Evolutionary conservation across 35 echinoderm and acorn worm genomes (phyloP), one percentile per base, ranked within the genome.

Genomic region (Acanthaster planci): DNA sequence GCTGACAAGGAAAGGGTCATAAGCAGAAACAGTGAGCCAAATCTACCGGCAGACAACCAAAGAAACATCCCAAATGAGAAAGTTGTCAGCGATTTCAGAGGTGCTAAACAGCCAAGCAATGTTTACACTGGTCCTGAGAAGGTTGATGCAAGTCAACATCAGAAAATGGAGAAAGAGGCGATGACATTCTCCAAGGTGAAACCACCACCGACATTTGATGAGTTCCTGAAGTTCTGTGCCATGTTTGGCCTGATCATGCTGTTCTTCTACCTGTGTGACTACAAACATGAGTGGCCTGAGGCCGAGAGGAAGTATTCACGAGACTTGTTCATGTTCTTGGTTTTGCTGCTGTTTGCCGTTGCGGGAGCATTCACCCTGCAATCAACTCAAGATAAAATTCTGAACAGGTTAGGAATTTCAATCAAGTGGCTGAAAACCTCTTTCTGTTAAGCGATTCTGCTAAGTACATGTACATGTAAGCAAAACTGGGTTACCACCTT

Each of bases 231-330:
- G 51, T 93, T 89, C 60, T 51, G 59, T 36, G 77, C 58, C 58
- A 26, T 83, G 8, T 84, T 93, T 22, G 92, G 92, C 17, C 68
- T 64, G 19, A 85, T 93, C 36, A 84, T 93, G 86, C 36, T 93
- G 34, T 85, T 68, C 32, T 93, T 89, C 51, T 93, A 85, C 52
- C 26, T 89, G 39, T 93, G 92, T 81, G 92, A 93, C 47, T 82
- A 76, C 34, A 30, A 77, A 38, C 81, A 89, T 57, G 30, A 76
- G 26, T 93, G 68, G 39, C 80, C 82, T 21, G 87, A 35, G 15
- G 92, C 52, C 21, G 86, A 88, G 32, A 57, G 92, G 55, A 15
- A 64, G 7, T 93, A 93, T 50, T 77, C 72, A 7, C 56, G 92
- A 57, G 92, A 93, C 75, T 36, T 82, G 34, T 93, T 93, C 59